Evolutionary conservation across 92 coral and sea anemone species (phyloP).

Genomic region (Umimayanthus kanabou): DNA sequence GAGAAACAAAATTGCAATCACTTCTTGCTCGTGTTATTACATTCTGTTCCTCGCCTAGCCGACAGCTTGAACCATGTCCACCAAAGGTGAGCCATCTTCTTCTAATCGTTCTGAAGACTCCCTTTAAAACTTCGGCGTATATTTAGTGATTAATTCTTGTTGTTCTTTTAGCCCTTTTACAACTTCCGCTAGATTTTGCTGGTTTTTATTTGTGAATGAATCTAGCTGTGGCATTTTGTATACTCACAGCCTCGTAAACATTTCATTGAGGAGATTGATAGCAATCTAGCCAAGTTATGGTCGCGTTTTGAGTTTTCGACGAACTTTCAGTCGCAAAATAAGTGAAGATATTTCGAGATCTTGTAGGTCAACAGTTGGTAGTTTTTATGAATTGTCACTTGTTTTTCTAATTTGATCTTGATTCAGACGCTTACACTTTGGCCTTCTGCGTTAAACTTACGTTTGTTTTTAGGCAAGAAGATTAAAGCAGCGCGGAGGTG

Average conservation of each 20-base stretch:
- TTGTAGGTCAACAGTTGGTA: neutral
- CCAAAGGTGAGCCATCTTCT: slow-evolving; percentile 8
- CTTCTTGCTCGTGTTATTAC: slow-evolving; percentile 19
- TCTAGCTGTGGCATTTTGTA: slow-evolving; percentile 39
- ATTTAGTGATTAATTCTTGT: neutral
- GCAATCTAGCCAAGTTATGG: slow-evolving; percentile 1
- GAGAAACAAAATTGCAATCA: slow-evolving; percentile 48
- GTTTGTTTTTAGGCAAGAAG: slow-evolving; percentile 35
- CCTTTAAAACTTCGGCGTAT: neutral
- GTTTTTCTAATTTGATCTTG: slow-evolving; percentile 11
- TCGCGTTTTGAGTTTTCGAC: neutral
- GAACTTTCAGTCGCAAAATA: neutral
- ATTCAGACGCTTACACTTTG: slow-evolving; percentile 4
- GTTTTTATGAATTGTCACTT: neutral
- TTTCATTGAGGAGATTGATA: slow-evolving; percentile 37
- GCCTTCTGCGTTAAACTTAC: slow-evolving; percentile 7
- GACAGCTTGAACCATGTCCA: slow-evolving; percentile 24
- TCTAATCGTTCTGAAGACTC: neutral
- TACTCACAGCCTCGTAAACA: slow-evolving; percentile 36
- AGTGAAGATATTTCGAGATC: neutral
- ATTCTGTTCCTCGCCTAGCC: slow-evolving; percentile 25
- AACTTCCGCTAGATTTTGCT: slow-evolving; percentile 11
- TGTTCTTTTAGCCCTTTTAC: slow-evolving; percentile 35
- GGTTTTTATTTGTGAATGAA: neutral
- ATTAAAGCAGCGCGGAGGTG: slow-evolving; percentile 47